Evolutionary conservation across 2,888 invertebrate genomes (phyloP).

Genomic region (Seira musarum): DNA sequence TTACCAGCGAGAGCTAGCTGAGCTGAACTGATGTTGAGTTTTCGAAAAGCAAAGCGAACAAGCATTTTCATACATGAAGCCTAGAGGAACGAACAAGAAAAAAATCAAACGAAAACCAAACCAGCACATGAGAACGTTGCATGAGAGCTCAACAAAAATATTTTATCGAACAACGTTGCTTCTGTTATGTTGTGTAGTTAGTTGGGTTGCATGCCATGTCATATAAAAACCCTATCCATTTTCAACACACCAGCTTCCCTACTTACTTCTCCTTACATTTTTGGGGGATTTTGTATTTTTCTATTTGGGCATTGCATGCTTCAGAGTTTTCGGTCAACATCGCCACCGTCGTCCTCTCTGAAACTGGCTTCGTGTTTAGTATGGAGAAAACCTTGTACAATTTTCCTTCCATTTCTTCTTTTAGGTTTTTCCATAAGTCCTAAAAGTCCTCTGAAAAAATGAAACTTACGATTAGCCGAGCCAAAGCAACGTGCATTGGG

Average conservation of each 20-base stretch:
- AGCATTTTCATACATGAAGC: not conserved
- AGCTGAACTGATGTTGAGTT: not conserved
- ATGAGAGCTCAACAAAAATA: conserved; percentile 9
- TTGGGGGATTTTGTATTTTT: not conserved
- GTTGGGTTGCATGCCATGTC: not conserved
- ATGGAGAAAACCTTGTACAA: conserved; percentile 23
- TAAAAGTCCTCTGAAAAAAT: not conserved
- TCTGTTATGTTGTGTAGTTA: no score
- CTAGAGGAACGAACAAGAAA: not conserved
- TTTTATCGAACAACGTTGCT: conserved; percentile 55
- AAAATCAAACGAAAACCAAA: conserved; percentile 11
- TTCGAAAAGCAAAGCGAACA: not conserved
- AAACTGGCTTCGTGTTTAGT: not conserved
- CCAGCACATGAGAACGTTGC: conserved; percentile 6
- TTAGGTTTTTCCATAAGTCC: conserved; percentile 8
- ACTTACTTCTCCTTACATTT: not conserved
- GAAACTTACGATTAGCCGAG: not conserved
- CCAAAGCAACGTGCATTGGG: not conserved
- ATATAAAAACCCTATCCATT: not conserved
- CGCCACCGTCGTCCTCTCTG: not conserved
- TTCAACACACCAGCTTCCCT: not conserved
- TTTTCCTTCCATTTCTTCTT: conserved; percentile 6
- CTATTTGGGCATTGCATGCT: not conserved
- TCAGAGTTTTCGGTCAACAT: not conserved
- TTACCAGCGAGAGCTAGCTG: no score